Evolutionary conservation across 53 echinoderm and acorn worm species (phyloP).

Genomic region (Henricia sp.): DNA sequence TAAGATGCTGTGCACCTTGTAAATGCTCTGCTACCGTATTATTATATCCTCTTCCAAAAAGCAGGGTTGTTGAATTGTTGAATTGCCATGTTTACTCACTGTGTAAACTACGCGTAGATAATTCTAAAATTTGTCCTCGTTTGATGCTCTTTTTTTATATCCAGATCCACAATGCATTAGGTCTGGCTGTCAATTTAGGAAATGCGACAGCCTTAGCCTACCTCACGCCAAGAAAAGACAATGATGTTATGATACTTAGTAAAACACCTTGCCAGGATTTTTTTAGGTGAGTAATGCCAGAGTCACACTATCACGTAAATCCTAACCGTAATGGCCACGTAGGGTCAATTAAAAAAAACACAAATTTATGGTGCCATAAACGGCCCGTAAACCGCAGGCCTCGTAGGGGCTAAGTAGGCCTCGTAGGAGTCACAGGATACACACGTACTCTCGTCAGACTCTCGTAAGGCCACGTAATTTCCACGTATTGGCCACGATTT

Average conservation of each 20-base stretch:
- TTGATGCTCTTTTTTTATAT: background rate
- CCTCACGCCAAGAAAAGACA: slow-evolving; percentile 89
- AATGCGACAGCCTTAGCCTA: slow-evolving; percentile 88
- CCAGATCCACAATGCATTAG: slow-evolving; percentile 80
- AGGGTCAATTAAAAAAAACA: no score
- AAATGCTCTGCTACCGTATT: background rate
- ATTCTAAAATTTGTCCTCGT: no score
- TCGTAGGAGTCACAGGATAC: no score
- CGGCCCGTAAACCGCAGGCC: no score
- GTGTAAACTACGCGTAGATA: no score
- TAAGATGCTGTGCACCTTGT: background rate
- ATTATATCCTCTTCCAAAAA: background rate
- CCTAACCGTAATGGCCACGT: background rate
- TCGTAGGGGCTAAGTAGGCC: no score
- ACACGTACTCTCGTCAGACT: no score
- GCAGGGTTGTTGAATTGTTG: no score
- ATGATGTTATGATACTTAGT: slow-evolving; percentile 87
- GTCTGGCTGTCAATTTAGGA: slow-evolving; percentile 75
- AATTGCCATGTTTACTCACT: no score
- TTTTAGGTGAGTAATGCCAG: slow-evolving; percentile 90
- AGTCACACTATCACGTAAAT: background rate
- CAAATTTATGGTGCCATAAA: no score
- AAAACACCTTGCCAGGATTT: slow-evolving; percentile 74
- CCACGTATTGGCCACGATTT: no score
- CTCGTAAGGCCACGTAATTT: no score